Evolutionary conservation across 2,888 invertebrate genomes (phyloP).

Genomic region (Cloeon dipterum): DNA sequence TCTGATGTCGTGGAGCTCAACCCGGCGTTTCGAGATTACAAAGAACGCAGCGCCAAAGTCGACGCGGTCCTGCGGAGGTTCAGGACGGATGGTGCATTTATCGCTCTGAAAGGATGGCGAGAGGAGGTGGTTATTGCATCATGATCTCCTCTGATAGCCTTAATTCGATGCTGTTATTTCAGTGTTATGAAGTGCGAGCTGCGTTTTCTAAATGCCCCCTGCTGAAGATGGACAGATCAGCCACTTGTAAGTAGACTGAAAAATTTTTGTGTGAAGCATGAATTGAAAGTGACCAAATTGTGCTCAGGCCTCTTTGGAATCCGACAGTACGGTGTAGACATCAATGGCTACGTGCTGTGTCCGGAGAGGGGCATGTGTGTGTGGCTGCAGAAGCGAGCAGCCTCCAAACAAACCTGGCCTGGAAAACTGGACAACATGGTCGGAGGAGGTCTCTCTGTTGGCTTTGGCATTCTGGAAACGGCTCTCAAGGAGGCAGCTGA

Average conservation of each 20-base stretch:
- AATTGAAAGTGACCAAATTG: background rate
- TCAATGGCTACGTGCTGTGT: constrained; percentile 77
- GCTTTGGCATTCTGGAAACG: constrained; percentile 69
- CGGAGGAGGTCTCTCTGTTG: constrained; percentile 77
- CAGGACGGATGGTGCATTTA: constrained; percentile 47
- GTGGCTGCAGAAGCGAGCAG: constrained; percentile 80
- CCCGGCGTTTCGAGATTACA: constrained; percentile 67
- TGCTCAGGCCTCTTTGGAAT: constrained; percentile 59
- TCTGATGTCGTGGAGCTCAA: constrained; percentile 57
- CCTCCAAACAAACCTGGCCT: constrained; percentile 87
- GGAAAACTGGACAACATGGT: constrained; percentile 93
- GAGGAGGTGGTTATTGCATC: constrained; percentile 42
- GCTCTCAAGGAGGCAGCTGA: constrained; percentile 84
- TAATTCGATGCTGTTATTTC: constrained; percentile 13
- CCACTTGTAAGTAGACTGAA: constrained; percentile 41
- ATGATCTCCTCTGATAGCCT: background rate
- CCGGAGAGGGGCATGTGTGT: constrained; percentile 66
- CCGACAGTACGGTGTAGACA: constrained; percentile 81
- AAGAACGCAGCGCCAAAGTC: constrained; percentile 52
- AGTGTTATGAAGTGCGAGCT: constrained; percentile 76
- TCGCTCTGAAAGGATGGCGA: constrained; percentile 75
- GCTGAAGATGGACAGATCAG: constrained; percentile 72
- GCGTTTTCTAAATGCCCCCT: constrained; percentile 37
- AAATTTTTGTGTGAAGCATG: no score
- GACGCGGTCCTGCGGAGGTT: constrained; percentile 58